Conservation (phyloP, 2,888 invertebrate genomes). For the Diarsia brunnea region DNA sequence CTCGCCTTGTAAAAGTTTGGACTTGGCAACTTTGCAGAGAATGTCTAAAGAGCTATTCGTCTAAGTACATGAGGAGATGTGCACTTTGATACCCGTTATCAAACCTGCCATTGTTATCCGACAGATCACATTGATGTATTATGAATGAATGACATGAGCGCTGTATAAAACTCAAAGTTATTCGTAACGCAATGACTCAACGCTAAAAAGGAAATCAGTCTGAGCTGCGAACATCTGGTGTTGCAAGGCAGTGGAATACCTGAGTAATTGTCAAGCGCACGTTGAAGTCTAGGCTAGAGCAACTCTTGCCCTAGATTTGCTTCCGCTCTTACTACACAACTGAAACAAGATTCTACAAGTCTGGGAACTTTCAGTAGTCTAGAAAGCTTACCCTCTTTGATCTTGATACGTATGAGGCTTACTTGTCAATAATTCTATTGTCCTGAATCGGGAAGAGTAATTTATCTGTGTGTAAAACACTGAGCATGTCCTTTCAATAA, state of each 20-base stretch:
- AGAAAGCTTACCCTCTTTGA: slow-evolving; percentile 1
- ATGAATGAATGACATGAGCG: slow-evolving; percentile 3
- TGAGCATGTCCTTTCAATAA: slow-evolving; percentile 2
- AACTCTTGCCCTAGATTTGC: slow-evolving; percentile 18
- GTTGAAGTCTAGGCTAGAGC: slow-evolving; percentile 31
- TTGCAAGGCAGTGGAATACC: slow-evolving; percentile 30
- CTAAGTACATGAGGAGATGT: background rate
- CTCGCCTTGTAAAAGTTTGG: slow-evolving; percentile 5
- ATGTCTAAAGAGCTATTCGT: background rate
- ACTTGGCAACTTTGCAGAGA: background rate
- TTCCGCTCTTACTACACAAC: slow-evolving; percentile 31
- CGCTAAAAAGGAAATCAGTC: slow-evolving; percentile 12
- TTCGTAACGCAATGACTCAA: slow-evolving; percentile 22
- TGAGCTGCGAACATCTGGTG: slow-evolving; percentile 19
- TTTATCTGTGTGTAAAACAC: slow-evolving; percentile 9
- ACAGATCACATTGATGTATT: slow-evolving; percentile 8
- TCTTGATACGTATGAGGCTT: background rate
- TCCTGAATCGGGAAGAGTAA: slow-evolving; percentile 9
- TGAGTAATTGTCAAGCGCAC: slow-evolving; percentile 29
- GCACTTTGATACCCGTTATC: background rate
- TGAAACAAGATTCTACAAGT: slow-evolving; percentile 2
- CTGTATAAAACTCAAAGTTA: slow-evolving; percentile 1
- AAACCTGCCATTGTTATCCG: background rate
- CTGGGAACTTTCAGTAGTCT: background rate
- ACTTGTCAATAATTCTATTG: slow-evolving; percentile 3